These are phyloP conservation scores for Orius insidiosus DNA, from an alignment of 1,140 invertebrate species.

Conservation along the genomic window DNA sequence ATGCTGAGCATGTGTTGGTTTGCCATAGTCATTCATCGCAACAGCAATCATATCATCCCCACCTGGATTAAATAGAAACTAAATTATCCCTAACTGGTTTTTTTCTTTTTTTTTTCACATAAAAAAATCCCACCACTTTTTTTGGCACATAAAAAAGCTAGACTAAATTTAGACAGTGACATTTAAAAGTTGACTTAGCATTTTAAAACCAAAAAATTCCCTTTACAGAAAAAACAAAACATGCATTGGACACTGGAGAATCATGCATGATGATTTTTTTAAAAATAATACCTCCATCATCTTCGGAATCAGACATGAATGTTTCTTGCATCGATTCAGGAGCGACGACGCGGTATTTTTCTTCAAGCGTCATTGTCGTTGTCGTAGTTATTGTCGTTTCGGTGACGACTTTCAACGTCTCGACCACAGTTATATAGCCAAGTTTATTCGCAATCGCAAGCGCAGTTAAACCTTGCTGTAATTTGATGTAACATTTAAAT, in stretches of 20 bases:
- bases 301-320: slow-evolving; percentile 96
- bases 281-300: slow-evolving; percentile 82
- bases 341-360: slow-evolving; percentile 90
- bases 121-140: neutral
- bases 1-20: slow-evolving; percentile 55
- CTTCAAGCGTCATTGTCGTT: slow-evolving; percentile 50
- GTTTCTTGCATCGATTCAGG: slow-evolving; percentile 99
- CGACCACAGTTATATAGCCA: slow-evolving; percentile 94
- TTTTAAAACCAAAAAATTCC: neutral
- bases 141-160: neutral
- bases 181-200: neutral
- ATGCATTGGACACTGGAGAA: neutral
- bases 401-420: slow-evolving; percentile 92
- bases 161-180: neutral
- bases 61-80: slow-evolving; percentile 25
- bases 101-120: too few relatives aligned
- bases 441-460: slow-evolving; percentile 88
- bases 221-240: slow-evolving; percentile 1
- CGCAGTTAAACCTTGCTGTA: slow-evolving; percentile 88
- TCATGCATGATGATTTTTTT: neutral
- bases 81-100: too few relatives aligned
- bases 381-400: slow-evolving; percentile 62
- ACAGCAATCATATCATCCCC: slow-evolving; percentile 50
- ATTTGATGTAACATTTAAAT: slow-evolving; percentile 12
- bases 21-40: slow-evolving; percentile 42